Evolutionary conservation across 2,113 vertebrate species (phyloP), one percentile per base, ranked within the genome.

Genomic region (Coptodon rendalli): DNA sequence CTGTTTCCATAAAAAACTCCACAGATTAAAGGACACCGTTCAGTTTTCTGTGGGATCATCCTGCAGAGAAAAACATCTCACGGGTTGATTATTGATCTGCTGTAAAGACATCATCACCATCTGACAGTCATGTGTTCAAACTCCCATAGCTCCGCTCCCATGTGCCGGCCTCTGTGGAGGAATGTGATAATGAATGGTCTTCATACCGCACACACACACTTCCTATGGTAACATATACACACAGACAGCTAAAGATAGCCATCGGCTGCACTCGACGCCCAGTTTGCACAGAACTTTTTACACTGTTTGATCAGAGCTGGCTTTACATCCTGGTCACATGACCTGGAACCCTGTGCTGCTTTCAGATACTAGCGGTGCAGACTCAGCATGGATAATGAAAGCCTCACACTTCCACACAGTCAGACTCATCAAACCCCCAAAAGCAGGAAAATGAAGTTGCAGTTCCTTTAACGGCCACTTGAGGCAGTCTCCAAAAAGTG

Each of bases 181-280:
- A 93, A 94, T 92, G 91, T 89, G 91, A 91, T 94, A 91, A 93
- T 93, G 93, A 94, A 85, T 81, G 87, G 90, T 87, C 59, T 85
- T 38, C 87, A 85, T 80, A 29, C 82, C 80, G 57, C 87, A 12
- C 16, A 9, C 24, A 71, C 76, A 76, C 81, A 83, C 81, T 4
- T 45, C 73, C 73, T 63, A 85, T 53, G 73, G 54, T 53, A n/a
- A 85, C 82, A 66, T 36, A 53, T 59, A 48, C 80, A 86, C 83
- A 87, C 90, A 59, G 80, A 27, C 29, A 53, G 53, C 91, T 92
- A 93, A 89, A 93, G 82, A 92, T 92, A 93, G 89, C 61, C 24
- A 43, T 63, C 76, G 54, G 90, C 80, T 66, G 24, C 17, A 54
- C 82, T 34, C 27, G 6, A 88, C 71, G 52, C 82, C 85, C 87